Evolutionary conservation across 2,113 vertebrate species (phyloP).

Genomic region (Corvus moneduloides): DNA sequence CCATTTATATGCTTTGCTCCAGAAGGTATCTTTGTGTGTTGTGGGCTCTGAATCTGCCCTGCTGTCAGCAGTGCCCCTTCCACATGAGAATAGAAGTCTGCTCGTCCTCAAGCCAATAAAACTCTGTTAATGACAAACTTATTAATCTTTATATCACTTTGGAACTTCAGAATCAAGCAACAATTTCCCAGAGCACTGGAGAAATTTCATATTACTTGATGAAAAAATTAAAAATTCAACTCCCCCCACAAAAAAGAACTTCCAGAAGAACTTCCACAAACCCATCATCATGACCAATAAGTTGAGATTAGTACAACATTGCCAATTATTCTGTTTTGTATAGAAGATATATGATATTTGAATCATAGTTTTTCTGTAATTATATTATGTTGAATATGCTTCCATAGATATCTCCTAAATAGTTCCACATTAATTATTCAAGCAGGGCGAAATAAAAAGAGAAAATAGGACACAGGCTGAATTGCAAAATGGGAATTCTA

Average conservation of each 20-base stretch:
- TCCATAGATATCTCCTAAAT: background rate
- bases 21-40: background rate
- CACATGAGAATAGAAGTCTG: background rate
- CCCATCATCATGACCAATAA: background rate
- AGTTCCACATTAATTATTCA: constrained; percentile 28
- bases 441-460: constrained; percentile 23
- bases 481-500: background rate
- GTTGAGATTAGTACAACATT: background rate
- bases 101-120: background rate
- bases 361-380: background rate
- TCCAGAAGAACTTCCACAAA: background rate
- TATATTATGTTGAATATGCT: background rate
- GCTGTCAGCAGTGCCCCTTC: background rate
- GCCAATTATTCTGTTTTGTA: background rate
- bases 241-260: fast-evolving
- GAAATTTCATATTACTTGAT: background rate
- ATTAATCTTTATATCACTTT: background rate
- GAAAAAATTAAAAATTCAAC: background rate
- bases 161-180: background rate
- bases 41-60: background rate
- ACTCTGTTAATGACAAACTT: background rate
- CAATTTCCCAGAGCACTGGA: background rate
- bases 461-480: constrained; percentile 14
- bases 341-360: background rate
- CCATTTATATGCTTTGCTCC: background rate